Base-by-base conservation (phyloP, 2,113 vertebrate genomes). In the Canis aureus region DNA sequence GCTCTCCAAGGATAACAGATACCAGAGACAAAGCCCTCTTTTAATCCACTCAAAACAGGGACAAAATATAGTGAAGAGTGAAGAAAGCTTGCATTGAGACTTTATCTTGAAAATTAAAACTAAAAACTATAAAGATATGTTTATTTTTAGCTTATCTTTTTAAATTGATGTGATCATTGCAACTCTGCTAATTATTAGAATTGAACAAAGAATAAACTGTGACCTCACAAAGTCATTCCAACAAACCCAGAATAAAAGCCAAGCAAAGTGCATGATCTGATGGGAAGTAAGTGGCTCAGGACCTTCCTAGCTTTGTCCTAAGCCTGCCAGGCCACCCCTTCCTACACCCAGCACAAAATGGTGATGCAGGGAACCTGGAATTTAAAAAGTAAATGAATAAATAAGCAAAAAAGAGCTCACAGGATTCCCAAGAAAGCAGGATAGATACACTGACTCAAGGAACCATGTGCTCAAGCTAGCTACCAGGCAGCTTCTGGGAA, bases 81-180 rank as follows among this genome's bases (percentile, higher is more conserved):
- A 85, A 67, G 35, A 90, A 79, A 73, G 16, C 60, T 62, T 91
- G 74, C 29, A 60, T 15, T 90, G 43, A 32, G 43, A 49, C 43
- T 80, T 82, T 19, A 88, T 67, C 22, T 79, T 66, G 64, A 83
- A 97, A 89, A 83, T 67, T 35, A 62, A 83, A 90, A 67, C 38
- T 67, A 90, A 89, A 91, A 78, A 11, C 27, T 38, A 53, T 35
- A 55, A 90, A 90, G 55, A 62, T 82, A n/a, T 38, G 15, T 38
- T 94, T 59, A 69, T 62, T 93, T 95, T 93, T 78, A 91, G 71
- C 27, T 89, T 73, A 80, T 76, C 25, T 76, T 92, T 93, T 85
- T 11, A 64, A 87, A 55, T 78, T 12, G 32, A 32, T 55, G 2
- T 93, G 55, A 81, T 67, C 53, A 91, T 73, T 86, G 11, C 53